Percentiles rank a stretch among this genome's conserved stretches.
These are phyloP conservation scores for Nymphalis polychloros DNA, from an alignment of 2,888 invertebrate genomes.

Conservation along the genomic window DNA sequence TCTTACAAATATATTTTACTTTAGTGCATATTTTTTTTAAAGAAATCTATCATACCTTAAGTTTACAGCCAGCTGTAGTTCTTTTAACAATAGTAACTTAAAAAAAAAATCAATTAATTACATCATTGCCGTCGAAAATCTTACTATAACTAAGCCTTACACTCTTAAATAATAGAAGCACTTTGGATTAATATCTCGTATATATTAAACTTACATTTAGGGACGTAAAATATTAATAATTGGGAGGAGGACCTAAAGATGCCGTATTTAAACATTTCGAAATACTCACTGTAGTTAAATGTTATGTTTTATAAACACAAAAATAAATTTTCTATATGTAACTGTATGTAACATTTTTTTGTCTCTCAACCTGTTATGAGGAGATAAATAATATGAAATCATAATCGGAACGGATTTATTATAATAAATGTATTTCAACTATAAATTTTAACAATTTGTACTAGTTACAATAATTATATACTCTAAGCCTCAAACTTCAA, in stretches of 20 bases:
- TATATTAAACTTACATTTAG: slow-evolving; percentile 38
- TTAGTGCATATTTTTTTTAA: slow-evolving; percentile 11
- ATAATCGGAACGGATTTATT: slow-evolving; percentile 4
- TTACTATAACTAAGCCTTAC: slow-evolving; percentile 18
- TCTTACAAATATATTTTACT: slow-evolving; percentile 14
- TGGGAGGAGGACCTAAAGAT: slow-evolving; percentile 2
- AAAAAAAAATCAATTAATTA: slow-evolving; percentile 4
- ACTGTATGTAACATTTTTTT: background rate
- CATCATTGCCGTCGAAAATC: slow-evolving; percentile 6
- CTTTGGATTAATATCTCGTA: slow-evolving; percentile 46
- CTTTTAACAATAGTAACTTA: slow-evolving; percentile 3
- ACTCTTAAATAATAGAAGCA: slow-evolving; percentile 45
- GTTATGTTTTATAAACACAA: background rate
- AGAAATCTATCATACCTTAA: slow-evolving; percentile 15
- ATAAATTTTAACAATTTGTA: slow-evolving; percentile 49
- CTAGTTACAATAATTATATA: slow-evolving; percentile 56
- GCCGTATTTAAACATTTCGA: slow-evolving; percentile 5
- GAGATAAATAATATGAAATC: background rate
- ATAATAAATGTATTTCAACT: slow-evolving; percentile 24
- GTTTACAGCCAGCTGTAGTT: slow-evolving; percentile 24
- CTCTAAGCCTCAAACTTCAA: slow-evolving; percentile 59
- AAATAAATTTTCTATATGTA: background rate
- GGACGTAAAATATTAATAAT: slow-evolving; percentile 32
- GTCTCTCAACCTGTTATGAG: background rate
- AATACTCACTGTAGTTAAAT: background rate